A percentile compares a stretch with the other conserved stretches of the same genome.
Conservation (phyloP, 2,797 vertebrate species). For the Myiothlypis coronata region DNA sequence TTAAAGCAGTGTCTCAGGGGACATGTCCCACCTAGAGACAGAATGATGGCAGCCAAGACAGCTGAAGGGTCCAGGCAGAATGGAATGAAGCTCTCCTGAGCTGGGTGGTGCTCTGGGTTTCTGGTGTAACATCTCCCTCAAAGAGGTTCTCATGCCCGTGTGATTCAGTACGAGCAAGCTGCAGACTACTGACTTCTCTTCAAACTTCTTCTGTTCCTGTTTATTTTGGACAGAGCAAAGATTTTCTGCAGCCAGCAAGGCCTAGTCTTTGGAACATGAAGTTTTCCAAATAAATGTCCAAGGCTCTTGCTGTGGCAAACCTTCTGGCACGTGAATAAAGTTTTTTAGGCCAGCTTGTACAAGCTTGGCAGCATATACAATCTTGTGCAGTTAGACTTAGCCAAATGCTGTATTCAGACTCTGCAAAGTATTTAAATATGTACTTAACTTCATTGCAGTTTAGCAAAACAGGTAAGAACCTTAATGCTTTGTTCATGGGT, state of each 20-base stretch:
- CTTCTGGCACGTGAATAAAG: neutral
- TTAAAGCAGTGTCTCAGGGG: neutral
- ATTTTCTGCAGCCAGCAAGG: neutral
- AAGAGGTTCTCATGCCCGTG: fast-evolving
- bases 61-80: neutral
- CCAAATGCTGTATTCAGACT: neutral
- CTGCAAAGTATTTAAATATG: neutral
- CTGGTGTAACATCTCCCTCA: neutral
- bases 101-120: neutral
- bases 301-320: neutral
- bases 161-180: neutral
- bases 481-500: neutral
- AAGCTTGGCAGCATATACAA: neutral
- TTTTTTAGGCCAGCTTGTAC: neutral
- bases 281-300: neutral
- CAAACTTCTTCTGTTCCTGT: neutral
- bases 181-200: neutral
- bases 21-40: neutral
- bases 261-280: neutral
- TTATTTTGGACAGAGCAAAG: neutral
- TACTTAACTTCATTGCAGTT: neutral
- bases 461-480: neutral
- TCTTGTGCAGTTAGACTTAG: neutral
- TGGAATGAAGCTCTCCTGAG: neutral
- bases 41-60: neutral